A percentile compares a stretch with the other conserved stretches of the same genome.
These are phyloP conservation scores for Serripes groenlandicus DNA, from an alignment of 2,888 invertebrate species.

Conservation along the genomic window DNA sequence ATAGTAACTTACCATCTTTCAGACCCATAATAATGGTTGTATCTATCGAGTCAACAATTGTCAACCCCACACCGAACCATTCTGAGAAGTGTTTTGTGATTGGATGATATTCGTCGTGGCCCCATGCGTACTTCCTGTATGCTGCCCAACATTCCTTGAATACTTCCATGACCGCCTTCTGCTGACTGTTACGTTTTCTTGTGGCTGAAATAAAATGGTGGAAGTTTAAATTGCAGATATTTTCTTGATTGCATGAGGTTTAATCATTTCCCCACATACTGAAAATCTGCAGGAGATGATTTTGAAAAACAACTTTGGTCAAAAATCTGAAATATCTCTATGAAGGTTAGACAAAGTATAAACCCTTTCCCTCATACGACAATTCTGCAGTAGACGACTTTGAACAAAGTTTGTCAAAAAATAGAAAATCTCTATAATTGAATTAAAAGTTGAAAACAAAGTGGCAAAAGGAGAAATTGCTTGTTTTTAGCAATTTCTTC, in stretches of 20 bases:
- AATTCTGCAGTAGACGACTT: too few relatives aligned
- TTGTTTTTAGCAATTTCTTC: too few relatives aligned
- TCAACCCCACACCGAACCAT: constrained; percentile 99
- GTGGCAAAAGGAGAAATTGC: too few relatives aligned
- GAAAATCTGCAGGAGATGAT: too few relatives aligned
- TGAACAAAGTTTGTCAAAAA: too few relatives aligned
- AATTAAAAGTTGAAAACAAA: too few relatives aligned
- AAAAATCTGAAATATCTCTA: not conserved
- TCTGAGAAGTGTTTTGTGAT: constrained; percentile 93
- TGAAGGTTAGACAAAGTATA: not conserved
- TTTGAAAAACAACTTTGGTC: not conserved
- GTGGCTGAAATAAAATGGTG: constrained; percentile 53
- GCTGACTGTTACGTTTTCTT: constrained; percentile 92
- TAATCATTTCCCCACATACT: too few relatives aligned
- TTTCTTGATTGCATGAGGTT: not conserved
- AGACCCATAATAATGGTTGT: constrained; percentile 98
- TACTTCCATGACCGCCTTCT: constrained; percentile 94
- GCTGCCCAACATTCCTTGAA: constrained; percentile 98
- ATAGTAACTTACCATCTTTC: constrained; percentile 91
- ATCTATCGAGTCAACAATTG: constrained; percentile 97
- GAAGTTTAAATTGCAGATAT: not conserved
- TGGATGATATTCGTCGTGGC: constrained; percentile 97
- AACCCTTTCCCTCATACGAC: not conserved
- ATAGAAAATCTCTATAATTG: too few relatives aligned
- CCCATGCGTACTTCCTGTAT: constrained; percentile 98